Evolutionary conservation across 1,140 invertebrate genomes (phyloP), one percentile per base, ranked within the genome.

Genomic region (Colletes gigas): DNA sequence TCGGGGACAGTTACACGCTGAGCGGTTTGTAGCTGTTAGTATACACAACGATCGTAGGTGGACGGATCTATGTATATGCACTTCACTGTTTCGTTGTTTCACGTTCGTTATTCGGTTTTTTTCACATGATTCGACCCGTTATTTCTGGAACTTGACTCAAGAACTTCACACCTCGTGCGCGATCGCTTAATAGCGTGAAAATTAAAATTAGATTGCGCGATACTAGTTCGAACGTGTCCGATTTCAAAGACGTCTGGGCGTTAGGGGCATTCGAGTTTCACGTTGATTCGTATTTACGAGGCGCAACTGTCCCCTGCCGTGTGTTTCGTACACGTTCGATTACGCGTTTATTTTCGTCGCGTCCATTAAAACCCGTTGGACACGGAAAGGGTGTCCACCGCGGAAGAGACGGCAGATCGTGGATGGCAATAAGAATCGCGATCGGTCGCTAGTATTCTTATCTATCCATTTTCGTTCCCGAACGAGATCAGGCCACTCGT

Each of bases 81-180:
- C 0, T n/a, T n/a, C 3, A 14, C 0, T 63, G 21, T 39, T 55
- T 65, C 39, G 15, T 78, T 78, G 30, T 44, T 54, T 81, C 21
- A 17, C 10, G 0, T 41, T 10, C 57, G 30, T 10, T 50, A 41
- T 39, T 67, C 21, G 44, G 0, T 65, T 77, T 81, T 81, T 55
- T 81, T 70, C 44, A 14, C 41, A 9, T 77, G 79, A 81, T 44
- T 57, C 59, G 65, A 4, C 7, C 1, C 15, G 73, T 77, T 81
- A 81, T 81, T 81, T 69, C 73, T 69, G 66, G 78, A 67, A 60
- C 52, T 75, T 68, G 79, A 81, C 50, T 78, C 65, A 70, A 69
- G 52, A 70, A 17, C 57, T 59, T 75, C 76, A 54, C 14, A 57
- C 44, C 41, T 54, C 19, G 19, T 52, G 50, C 54, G 44, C 3